Base-by-base conservation (phyloP, 2,888 invertebrate genomes). In the Drosophila planitibia region DNA sequence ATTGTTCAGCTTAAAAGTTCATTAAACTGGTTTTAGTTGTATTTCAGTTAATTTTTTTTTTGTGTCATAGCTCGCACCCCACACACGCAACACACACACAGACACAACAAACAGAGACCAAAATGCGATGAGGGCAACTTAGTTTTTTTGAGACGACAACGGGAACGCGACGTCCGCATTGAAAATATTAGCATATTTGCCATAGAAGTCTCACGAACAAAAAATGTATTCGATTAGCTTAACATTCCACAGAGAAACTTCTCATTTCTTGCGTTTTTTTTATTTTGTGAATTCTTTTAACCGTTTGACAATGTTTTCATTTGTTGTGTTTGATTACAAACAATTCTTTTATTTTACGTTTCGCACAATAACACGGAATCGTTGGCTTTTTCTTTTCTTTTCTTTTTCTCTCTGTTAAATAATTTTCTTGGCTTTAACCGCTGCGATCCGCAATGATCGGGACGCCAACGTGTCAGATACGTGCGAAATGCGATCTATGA, bases 381-480 rank as follows among this genome's bases (percentile, higher is more conserved):
- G 58, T 58, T 49, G 70, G 37, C 62, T 60, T 69, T 84, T 66
- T 76, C 73, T 76, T 74, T 59, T 74, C 51, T 65, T 69, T 74
- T 74, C 61, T 64, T 69, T 33, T 70, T 60, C 65, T 75, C 44
- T 67, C 19, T 51, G 52, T 67, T 54, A 69, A 55, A 62, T 72
- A 74, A 69, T 65, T 67, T 76, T 68, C 60, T 78, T 77, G 69
- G 71, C 74, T 74, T 76, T 69, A 70, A 79, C 70, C 70, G 81
- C 79, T 83, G 89, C 76, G 73, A 60, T 75, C 53, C 69, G 70
- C 57, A 47, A 22, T 54, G 28, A 30, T 44, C 58, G 35, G 55
- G 67, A 30, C 91, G 92, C 81, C 89, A 88, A 92, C 92, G 92
- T 92, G 92, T 92, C 92, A 91, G 87, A 83, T 91, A 80, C 79